Conservation (phyloP, 1,140 invertebrate species). For the Homalodisca vitripennis region DNA sequence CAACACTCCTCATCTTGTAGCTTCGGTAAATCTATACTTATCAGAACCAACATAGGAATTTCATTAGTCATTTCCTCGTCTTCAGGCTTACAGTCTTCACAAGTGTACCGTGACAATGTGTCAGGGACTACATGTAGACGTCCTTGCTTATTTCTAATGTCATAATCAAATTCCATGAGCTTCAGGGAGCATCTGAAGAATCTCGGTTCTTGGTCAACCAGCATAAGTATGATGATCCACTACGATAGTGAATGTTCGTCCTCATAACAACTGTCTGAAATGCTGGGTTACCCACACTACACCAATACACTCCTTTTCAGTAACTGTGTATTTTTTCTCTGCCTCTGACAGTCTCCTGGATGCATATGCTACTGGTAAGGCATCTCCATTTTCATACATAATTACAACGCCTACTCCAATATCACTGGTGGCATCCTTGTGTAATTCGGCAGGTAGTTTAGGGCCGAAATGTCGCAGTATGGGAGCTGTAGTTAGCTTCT, state of each 20-base stretch:
- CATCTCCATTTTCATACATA: constrained; percentile 44
- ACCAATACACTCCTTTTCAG: constrained; percentile 46
- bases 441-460: constrained; percentile 40
- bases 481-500: background rate
- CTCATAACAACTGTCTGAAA: constrained; percentile 52
- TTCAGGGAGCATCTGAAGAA: constrained; percentile 51
- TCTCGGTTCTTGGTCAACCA: constrained; percentile 53
- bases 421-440: constrained; percentile 43
- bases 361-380: too few relatives aligned
- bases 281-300: constrained; percentile 48
- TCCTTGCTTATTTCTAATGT: constrained; percentile 49
- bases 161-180: constrained; percentile 51
- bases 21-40: background rate
- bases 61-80: too few relatives aligned
- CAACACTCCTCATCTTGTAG: too few relatives aligned
- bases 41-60: background rate
- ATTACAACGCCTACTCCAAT: too few relatives aligned
- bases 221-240: constrained; percentile 54
- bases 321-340: too few relatives aligned
- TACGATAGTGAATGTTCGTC: constrained; percentile 50
- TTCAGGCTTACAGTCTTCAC: background rate
- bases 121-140: too few relatives aligned
- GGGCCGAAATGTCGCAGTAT: too few relatives aligned
- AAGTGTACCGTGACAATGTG: background rate
- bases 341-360: too few relatives aligned